Evolutionary conservation across 2,113 vertebrate species (phyloP).

Genomic region (Prinia subflava): DNA sequence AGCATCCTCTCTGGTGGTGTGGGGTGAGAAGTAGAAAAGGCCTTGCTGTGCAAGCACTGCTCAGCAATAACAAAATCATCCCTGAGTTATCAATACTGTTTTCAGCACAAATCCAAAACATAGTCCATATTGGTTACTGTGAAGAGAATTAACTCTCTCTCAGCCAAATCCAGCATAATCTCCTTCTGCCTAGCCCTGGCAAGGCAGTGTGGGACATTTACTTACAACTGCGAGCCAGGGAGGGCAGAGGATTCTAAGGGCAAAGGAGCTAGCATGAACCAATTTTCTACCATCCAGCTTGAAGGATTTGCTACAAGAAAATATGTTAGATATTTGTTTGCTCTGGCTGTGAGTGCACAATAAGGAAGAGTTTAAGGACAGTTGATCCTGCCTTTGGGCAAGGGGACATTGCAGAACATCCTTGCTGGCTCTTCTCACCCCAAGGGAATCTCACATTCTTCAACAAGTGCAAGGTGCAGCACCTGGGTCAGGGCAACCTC

Average conservation of each 20-base stretch:
- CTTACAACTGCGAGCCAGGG: neutral
- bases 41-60: neutral
- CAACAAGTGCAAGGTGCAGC: neutral
- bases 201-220: neutral
- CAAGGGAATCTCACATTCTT: neutral
- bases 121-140: neutral
- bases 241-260: neutral
- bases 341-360: neutral
- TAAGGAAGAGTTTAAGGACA: neutral
- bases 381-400: neutral
- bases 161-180: neutral
- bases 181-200: neutral
- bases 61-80: neutral
- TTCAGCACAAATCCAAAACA: neutral
- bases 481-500: neutral
- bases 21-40: neutral
- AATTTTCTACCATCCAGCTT: neutral
- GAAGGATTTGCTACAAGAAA: neutral
- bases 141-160: neutral
- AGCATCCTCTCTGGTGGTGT: neutral
- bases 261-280: neutral
- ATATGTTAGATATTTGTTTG: neutral
- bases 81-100: neutral
- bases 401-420: neutral
- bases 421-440: neutral